A percentile compares a stretch with the other conserved stretches of the same genome.
Evolutionary conservation across 92 coral and sea anemone species (phyloP).

Genomic region (Palythoa caribaeorum): DNA sequence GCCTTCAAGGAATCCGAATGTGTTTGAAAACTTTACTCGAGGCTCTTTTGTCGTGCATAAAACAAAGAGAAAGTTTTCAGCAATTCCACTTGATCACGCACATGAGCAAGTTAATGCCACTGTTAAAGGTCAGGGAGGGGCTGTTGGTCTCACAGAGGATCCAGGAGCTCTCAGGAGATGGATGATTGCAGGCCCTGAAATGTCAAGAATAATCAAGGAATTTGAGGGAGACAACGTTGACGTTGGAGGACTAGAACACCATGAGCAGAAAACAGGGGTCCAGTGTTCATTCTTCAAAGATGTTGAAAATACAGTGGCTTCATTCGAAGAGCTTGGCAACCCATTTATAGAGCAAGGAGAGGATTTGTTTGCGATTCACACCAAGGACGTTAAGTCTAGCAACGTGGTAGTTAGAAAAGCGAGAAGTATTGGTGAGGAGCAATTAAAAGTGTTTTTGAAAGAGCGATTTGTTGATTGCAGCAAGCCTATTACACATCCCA

Average conservation of each 20-base stretch:
- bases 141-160: slow-evolving; percentile 74
- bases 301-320: slow-evolving; percentile 20
- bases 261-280: slow-evolving; percentile 38
- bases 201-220: slow-evolving; percentile 64
- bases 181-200: slow-evolving; percentile 76
- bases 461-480: slow-evolving; percentile 14
- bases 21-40: slow-evolving; percentile 49
- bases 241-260: slow-evolving; percentile 25
- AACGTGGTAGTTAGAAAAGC: slow-evolving; percentile 7
- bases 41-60: slow-evolving; percentile 74
- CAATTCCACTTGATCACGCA: slow-evolving; percentile 71
- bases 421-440: slow-evolving; percentile 2
- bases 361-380: slow-evolving; percentile 44
- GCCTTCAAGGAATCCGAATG: slow-evolving; percentile 55
- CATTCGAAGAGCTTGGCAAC: slow-evolving; percentile 46
- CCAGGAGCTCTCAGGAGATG: slow-evolving; percentile 77
- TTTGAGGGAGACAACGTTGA: slow-evolving; percentile 55
- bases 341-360: slow-evolving; percentile 28
- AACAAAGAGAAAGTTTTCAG: slow-evolving; percentile 63
- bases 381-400: slow-evolving; percentile 44
- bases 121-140: slow-evolving; percentile 78
- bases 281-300: slow-evolving; percentile 37
- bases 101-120: slow-evolving; percentile 74
- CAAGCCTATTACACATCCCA: slow-evolving; percentile 5
- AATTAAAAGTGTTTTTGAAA: slow-evolving; percentile 8